phyloP scores from a whole-genome alignment of 2,888 invertebrate genomes.

The Acrobasis consociella region DNA sequence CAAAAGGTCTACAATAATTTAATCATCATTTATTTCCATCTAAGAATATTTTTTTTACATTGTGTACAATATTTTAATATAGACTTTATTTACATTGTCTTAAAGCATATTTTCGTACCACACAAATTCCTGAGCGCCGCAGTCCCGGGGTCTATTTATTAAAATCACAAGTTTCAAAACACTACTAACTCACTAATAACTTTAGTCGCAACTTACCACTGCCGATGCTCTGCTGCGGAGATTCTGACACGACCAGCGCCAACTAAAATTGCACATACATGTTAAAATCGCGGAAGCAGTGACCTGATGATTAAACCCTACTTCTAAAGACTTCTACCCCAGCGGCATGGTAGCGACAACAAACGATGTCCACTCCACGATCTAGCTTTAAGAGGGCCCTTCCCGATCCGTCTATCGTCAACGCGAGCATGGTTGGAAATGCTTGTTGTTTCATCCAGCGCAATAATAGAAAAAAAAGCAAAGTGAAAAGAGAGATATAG shows the following conservation, averaged over 20 bases:
- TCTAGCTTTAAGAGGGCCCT: too few relatives aligned
- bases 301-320: slow-evolving; percentile 28
- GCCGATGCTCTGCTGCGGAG: slow-evolving; percentile 32
- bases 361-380: too few relatives aligned
- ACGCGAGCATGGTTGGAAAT: too few relatives aligned
- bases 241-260: slow-evolving; percentile 43
- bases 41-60: slow-evolving; percentile 48
- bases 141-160: slow-evolving; percentile 38
- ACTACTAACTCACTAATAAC: slow-evolving; percentile 71
- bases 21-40: slow-evolving; percentile 42
- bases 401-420: too few relatives aligned
- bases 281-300: slow-evolving; percentile 23
- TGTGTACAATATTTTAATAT: slow-evolving; percentile 40
- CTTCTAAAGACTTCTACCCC: neutral
- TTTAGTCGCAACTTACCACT: slow-evolving; percentile 74
- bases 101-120: slow-evolving; percentile 30
- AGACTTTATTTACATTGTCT: slow-evolving; percentile 23
- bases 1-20: slow-evolving; percentile 49
- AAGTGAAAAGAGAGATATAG: too few relatives aligned
- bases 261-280: slow-evolving; percentile 63
- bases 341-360: too few relatives aligned
- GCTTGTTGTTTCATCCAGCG: too few relatives aligned
- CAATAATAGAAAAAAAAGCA: too few relatives aligned
- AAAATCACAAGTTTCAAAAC: slow-evolving; percentile 36
- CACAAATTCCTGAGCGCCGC: slow-evolving; percentile 45